Conservation (phyloP, 2,113 vertebrate species). For the Equus przewalskii region DNA sequence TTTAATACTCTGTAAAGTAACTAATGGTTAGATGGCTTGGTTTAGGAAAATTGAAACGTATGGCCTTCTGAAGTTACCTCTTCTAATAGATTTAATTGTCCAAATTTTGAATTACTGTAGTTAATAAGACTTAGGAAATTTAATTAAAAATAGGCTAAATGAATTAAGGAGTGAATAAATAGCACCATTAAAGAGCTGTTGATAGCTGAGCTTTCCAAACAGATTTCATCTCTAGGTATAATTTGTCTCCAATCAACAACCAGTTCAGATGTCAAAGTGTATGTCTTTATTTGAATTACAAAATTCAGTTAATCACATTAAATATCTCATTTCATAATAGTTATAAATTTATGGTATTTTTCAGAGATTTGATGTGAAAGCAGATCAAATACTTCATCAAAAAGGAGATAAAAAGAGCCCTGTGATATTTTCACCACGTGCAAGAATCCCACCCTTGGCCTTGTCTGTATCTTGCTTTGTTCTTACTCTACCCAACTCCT, state of each 20-base stretch:
- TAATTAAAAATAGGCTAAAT: not conserved
- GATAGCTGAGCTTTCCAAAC: not conserved
- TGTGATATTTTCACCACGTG: not conserved
- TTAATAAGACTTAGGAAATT: not conserved
- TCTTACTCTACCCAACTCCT: not conserved
- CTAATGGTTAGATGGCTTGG: not conserved
- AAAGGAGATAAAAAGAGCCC: not conserved
- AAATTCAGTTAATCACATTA: slow-evolving; percentile 7
- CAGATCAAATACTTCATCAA: not conserved
- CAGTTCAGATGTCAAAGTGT: not conserved
- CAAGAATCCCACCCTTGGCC: not conserved
- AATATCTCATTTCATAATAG: not conserved
- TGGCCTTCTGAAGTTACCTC: not conserved
- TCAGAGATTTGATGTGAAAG: not conserved
- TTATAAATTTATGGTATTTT: not conserved
- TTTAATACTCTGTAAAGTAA: not conserved
- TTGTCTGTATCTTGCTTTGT: not conserved
- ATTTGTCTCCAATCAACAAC: slow-evolving; percentile 20
- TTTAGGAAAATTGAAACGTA: slow-evolving; percentile 40
- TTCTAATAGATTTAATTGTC: not conserved
- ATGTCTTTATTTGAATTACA: not conserved
- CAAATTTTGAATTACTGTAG: not conserved
- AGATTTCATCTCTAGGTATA: slow-evolving; percentile 32
- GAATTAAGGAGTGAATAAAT: not conserved
- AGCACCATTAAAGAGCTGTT: not conserved